Evolutionary conservation across 1,140 invertebrate genomes (phyloP).

Genomic region (Sesamia nonagrioides): DNA sequence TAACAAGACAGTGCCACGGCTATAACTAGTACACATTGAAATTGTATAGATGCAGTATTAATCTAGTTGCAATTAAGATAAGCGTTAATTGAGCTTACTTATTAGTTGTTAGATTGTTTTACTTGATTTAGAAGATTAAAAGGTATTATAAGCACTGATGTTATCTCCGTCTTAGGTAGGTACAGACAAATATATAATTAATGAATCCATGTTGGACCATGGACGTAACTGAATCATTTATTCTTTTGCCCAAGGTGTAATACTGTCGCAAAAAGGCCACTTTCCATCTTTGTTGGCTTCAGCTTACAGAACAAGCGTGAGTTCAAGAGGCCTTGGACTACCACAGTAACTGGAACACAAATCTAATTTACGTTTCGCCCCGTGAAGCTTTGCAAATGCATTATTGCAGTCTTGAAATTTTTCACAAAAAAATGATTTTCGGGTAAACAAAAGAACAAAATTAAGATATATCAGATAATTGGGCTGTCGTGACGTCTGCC

Average conservation of each 20-base stretch:
- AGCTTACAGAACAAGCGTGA: constrained; percentile 61
- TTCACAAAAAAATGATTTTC: constrained; percentile 14
- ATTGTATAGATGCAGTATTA: constrained; percentile 19
- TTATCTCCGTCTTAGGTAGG: background rate
- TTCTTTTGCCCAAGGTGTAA: constrained; percentile 25
- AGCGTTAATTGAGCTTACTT: constrained; percentile 13
- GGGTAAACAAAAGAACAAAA: background rate
- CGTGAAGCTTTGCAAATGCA: constrained; percentile 54
- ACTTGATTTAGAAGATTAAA: background rate
- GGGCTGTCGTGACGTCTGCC: constrained; percentile 30
- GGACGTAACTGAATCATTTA: background rate
- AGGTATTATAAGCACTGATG: background rate
- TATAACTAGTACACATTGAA: constrained; percentile 12
- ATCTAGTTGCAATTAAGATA: constrained; percentile 28
- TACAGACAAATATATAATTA: constrained; percentile 4
- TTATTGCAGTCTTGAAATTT: constrained; percentile 42
- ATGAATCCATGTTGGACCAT: background rate
- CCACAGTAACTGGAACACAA: constrained; percentile 63
- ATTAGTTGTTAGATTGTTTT: background rate
- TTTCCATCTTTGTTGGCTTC: constrained; percentile 64
- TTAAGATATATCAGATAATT: constrained; percentile 19
- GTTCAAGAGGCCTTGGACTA: constrained; percentile 64
- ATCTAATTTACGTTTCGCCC: constrained; percentile 64
- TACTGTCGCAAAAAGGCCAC: constrained; percentile 28
- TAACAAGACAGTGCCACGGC: constrained; percentile 24